Percentiles rank a stretch among this genome's conserved stretches.
phyloP scores from a whole-genome alignment of 2,888 invertebrate genomes.

The Onthophagus sagittarius region DNA sequence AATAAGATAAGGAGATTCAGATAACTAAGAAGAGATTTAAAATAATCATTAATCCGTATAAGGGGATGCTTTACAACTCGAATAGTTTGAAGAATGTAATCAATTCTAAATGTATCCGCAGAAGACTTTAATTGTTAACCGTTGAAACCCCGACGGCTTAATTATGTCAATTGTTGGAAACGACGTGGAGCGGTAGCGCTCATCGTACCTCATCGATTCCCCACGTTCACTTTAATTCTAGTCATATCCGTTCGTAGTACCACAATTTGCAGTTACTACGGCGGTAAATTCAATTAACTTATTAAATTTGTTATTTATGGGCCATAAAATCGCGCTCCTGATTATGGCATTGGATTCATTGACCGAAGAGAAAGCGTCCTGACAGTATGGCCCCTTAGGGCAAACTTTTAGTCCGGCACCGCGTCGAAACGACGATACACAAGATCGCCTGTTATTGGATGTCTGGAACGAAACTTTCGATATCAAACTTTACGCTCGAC shows the following conservation, averaged over 20 bases:
- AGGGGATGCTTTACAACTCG: not conserved
- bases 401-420: not conserved
- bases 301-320: conserved; percentile 10
- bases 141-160: not conserved
- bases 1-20: not conserved
- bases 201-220: not conserved
- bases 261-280: conserved; percentile 2
- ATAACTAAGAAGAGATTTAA: not conserved
- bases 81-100: not conserved
- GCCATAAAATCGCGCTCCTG: not conserved
- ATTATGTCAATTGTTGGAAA: not conserved
- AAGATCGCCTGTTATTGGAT: not conserved
- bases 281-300: conserved; percentile 11
- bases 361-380: not conserved
- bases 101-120: not conserved
- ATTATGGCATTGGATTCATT: not conserved
- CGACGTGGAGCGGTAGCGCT: not conserved
- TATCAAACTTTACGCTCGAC: not conserved
- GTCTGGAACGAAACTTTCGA: not conserved
- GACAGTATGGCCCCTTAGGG: not conserved
- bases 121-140: not conserved
- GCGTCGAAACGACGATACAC: not conserved
- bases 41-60: not conserved
- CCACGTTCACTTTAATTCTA: not conserved
- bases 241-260: not conserved